These are phyloP conservation scores for Sardina pilchardus DNA, from an alignment of 2,113 vertebrate genomes.

Conservation along the genomic window DNA sequence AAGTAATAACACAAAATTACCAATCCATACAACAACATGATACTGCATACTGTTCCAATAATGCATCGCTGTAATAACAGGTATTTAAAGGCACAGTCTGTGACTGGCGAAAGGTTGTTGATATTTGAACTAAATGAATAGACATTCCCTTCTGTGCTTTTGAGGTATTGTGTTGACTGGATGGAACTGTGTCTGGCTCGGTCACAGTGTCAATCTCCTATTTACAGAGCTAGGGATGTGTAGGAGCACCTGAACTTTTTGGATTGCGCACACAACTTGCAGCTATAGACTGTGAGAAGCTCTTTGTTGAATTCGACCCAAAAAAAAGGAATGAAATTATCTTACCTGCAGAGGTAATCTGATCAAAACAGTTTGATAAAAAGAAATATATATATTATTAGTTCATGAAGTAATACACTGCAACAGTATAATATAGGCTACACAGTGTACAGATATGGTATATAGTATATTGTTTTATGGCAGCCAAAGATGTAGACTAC, in stretches of 20 bases:
- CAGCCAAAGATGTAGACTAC: neutral
- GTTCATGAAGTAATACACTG: neutral
- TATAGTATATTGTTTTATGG: neutral
- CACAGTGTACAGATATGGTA: neutral
- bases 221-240: too few species aligned
- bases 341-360: conserved; percentile 9
- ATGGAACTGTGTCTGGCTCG: neutral
- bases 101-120: neutral
- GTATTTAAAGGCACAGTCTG: neutral
- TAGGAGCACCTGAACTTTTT: too few species aligned
- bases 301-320: neutral
- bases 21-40: neutral
- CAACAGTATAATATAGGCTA: neutral
- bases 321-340: neutral
- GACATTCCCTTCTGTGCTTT: neutral
- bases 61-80: too few species aligned
- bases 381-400: neutral
- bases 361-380: neutral
- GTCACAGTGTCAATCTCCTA: neutral
- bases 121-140: neutral
- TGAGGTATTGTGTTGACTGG: neutral
- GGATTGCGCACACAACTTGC: too few species aligned
- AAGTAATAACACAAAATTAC: neutral
- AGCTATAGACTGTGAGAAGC: too few species aligned
- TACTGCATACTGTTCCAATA: neutral